Conservation (phyloP, 2,113 vertebrate species). For the Tor tambroides region DNA sequence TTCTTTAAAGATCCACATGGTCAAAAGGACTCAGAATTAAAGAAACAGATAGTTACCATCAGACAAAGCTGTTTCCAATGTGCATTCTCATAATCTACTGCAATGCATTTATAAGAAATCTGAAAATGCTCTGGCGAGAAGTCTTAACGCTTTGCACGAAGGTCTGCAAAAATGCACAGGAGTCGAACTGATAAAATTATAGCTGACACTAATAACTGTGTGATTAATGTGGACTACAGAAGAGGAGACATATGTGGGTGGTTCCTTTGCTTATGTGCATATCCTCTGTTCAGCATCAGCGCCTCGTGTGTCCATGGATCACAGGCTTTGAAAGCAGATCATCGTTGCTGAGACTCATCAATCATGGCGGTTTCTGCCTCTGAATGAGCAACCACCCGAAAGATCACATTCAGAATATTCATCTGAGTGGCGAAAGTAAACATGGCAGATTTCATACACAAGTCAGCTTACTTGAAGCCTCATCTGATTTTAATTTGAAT, state of each 20-base stretch:
- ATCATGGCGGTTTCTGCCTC: constrained; percentile 6
- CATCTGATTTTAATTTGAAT: constrained; percentile 14
- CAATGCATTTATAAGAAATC: neutral
- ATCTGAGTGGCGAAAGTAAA: neutral
- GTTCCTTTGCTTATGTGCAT: constrained; percentile 29
- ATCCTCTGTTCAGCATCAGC: constrained; percentile 25
- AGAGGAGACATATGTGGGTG: constrained; percentile 24
- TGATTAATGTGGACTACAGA: constrained; percentile 40
- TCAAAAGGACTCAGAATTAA: neutral
- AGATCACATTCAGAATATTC: constrained; percentile 22
- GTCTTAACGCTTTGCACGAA: neutral
- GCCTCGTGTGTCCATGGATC: neutral
- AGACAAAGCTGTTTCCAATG: neutral
- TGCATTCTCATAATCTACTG: neutral
- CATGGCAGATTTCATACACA: constrained; percentile 33
- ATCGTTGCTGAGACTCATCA: constrained; percentile 30
- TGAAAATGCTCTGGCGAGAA: neutral
- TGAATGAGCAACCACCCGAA: constrained; percentile 20
- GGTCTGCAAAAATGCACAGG: constrained; percentile 8
- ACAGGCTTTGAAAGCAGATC: constrained; percentile 21
- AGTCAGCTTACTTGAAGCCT: neutral
- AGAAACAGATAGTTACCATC: neutral
- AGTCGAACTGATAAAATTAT: constrained; percentile 33
- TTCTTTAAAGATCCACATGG: neutral
- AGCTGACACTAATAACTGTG: constrained; percentile 31